Conservation (phyloP, 2,888 invertebrate genomes). For the Schizotus pectinicornis region DNA sequence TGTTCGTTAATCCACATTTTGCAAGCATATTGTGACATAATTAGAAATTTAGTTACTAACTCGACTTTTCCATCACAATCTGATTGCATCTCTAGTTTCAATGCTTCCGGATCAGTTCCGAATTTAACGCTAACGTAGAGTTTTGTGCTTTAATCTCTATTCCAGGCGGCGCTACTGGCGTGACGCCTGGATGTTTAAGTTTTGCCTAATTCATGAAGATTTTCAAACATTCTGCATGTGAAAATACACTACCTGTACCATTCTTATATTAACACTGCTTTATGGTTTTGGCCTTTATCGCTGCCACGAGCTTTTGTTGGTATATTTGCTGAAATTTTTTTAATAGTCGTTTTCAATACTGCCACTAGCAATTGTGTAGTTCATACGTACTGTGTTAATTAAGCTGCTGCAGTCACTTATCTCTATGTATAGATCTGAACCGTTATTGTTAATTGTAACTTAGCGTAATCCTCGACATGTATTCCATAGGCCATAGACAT, state of each 20-base stretch:
- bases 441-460: constrained; percentile 5
- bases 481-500: constrained; percentile 13
- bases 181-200: constrained; percentile 18
- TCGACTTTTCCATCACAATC: constrained; percentile 45
- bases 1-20: constrained; percentile 39
- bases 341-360: constrained; percentile 21
- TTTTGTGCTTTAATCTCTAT: constrained; percentile 37
- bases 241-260: constrained; percentile 41
- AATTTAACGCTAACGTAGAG: constrained; percentile 40
- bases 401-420: constrained; percentile 10
- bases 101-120: constrained; percentile 26
- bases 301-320: constrained; percentile 47
- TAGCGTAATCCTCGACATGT: neutral
- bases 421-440: constrained; percentile 6
- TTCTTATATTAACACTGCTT: constrained; percentile 52
- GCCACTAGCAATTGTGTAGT: constrained; percentile 21
- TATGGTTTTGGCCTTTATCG: constrained; percentile 51
- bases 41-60: constrained; percentile 39
- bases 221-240: constrained; percentile 61
- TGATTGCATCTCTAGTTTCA: constrained; percentile 48
- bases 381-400: neutral
- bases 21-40: constrained; percentile 50
- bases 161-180: neutral
- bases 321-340: constrained; percentile 37
- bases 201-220: constrained; percentile 44